Evolutionary conservation across 1,140 invertebrate genomes (phyloP), one percentile per base, ranked within the genome.

Genomic region (Trigoniulus corallinus): DNA sequence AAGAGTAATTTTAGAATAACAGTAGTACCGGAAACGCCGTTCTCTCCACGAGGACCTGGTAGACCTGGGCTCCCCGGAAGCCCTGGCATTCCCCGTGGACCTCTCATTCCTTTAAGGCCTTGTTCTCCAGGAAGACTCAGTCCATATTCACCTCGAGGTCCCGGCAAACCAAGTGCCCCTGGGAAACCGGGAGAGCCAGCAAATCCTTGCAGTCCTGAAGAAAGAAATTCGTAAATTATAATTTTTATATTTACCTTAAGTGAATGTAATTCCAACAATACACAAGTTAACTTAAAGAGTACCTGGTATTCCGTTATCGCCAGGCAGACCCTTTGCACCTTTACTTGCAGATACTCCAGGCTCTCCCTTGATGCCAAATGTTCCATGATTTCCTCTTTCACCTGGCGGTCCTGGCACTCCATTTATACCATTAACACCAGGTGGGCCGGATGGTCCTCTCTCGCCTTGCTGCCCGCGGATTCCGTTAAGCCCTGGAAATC

Each of bases 381-480:
- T 20, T 29, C 60, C 60, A 23, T 48, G 50, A 23, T 45, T 26
- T 27, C 59, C 59, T 48, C 40, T 18, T 25, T 41, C 27, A 18
- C 58, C 58, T 45, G 50, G 51, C 23, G 34, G 42, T 10, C 59
- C 58, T 13, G 26, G 25, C 20, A 46, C 15, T 20, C 59, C 55
- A 40, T n/a, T 18, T 22, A 22, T 15, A 12, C 55, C 55, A 24
- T 56, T 52, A 13, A 27, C 18, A 1, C 55, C 55, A 20, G 65
- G 66, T 21, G 59, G 13, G 23, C 75, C 75, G 60, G 74, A 67
- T 20, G 63, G 61, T 48, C 79, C 79, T 50, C 70, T 67, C 45
- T 70, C 39, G 27, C 78, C 79, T 27, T 61, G 46, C 10, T 27
- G 4, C 22, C 46, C 46, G 4, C 10, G 7, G 12, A 27, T 48